phyloP scores from a whole-genome alignment of 2,797 vertebrate species.

The Knipowitschia caucasica region DNA sequence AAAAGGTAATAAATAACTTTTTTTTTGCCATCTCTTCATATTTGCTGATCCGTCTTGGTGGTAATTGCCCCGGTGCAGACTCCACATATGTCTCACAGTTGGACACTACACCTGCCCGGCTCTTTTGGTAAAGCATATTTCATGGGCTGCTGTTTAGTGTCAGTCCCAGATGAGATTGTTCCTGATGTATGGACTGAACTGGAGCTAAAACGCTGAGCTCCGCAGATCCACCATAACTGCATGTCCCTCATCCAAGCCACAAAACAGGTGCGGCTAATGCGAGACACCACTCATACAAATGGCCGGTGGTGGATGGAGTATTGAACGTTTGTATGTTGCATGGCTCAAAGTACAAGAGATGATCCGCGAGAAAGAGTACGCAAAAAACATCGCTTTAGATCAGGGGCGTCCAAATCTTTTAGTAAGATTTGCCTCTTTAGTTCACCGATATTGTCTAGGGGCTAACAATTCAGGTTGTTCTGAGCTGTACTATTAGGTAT shows the following conservation, averaged over 20 bases:
- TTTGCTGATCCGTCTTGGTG: conserved; percentile 37
- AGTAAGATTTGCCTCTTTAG: no score
- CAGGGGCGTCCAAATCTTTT: no score
- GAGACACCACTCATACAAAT: background rate
- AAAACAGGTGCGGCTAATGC: background rate
- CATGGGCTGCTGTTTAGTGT: conserved; percentile 39
- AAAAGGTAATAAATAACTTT: background rate
- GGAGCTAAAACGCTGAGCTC: conserved; percentile 47
- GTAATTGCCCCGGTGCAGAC: conserved; percentile 19
- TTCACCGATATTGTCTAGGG: no score
- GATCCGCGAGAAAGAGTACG: no score
- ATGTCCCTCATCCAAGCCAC: background rate
- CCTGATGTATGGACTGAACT: conserved; percentile 33
- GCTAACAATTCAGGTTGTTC: no score
- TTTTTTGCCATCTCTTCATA: conserved; percentile 11
- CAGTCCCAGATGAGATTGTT: conserved; percentile 21
- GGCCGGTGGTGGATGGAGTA: no score
- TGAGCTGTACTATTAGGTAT: no score
- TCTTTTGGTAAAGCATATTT: conserved; percentile 45
- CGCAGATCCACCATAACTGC: conserved; percentile 22
- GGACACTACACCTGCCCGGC: conserved; percentile 46
- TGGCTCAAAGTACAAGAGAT: no score
- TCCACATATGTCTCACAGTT: conserved; percentile 43
- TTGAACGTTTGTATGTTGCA: no score
- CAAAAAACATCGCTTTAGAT: no score